These are phyloP conservation scores for Diglossa brunneiventris DNA, from an alignment of 2,113 vertebrate genomes.

Conservation along the genomic window DNA sequence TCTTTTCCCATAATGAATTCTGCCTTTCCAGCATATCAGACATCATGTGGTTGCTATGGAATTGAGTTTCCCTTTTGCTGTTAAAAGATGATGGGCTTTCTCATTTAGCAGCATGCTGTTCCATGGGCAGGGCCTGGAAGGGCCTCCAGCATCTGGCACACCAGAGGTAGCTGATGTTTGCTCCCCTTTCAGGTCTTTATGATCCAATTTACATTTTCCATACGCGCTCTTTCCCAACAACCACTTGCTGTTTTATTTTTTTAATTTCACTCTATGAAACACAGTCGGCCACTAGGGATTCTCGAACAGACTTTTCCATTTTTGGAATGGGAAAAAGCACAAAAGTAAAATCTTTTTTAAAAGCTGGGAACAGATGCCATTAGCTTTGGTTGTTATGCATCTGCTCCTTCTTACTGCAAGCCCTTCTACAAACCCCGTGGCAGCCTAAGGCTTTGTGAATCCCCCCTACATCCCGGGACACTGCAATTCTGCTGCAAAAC, in stretches of 20 bases:
- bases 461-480: background rate
- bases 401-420: background rate
- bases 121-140: background rate
- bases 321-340: background rate
- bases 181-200: background rate
- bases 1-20: background rate
- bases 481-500: fast-evolving
- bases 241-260: background rate
- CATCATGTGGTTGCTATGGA: background rate
- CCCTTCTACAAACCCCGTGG: background rate
- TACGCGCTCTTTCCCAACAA: background rate
- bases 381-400: background rate
- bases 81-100: background rate
- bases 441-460: background rate
- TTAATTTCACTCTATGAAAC: background rate
- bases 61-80: background rate
- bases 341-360: background rate
- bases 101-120: background rate
- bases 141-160: background rate
- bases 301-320: background rate
- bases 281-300: background rate
- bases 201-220: background rate
- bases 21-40: background rate
- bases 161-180: background rate
- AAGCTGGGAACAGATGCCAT: too few relatives aligned